Base-by-base conservation (phyloP, 2,888 invertebrate genomes). In the Hesperia comma region DNA sequence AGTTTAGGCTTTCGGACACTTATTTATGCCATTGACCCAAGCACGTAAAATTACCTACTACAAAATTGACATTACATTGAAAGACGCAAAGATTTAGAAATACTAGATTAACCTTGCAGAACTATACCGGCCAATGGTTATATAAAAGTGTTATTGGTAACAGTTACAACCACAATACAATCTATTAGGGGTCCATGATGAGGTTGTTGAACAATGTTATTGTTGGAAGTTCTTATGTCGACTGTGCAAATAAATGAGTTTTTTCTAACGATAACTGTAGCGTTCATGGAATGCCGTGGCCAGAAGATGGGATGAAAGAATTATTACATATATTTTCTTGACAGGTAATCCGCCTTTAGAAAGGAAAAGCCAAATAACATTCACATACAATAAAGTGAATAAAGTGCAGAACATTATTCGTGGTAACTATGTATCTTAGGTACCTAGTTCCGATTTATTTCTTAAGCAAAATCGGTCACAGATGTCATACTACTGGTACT, bases 21-120 rank as follows among this genome's bases (percentile, higher is more conserved):
- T n/a, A n/a, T n/a, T n/a, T 26, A 43, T 58, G 58, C 15, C 58
- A 58, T 58, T 58, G 58, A 58, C 58, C 58, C 19, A 43, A 56
- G 43, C 58, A 58, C 58, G 43, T 58, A 58, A 32, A 43, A 43
- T 58, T 58, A 43, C 43, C 57, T 41, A 26, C 41, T 43, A 17
- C 2, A 43, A 43, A 43, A 40, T 40, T 17, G 7, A 40, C 40
- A 40, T 40, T 56, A 19, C 8, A 56, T 21, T 57, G n/a, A 57
- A 57, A 43, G 8, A 41, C 41, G 14, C 12, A 21, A 17, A 15
- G 32, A 43, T 43, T 21, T 26, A n/a, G 57, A 41, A 41, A 57
- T 58, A 4, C 7, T 57, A 41, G 56, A 57, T 41, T 58, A 58
- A 57, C 14, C 26, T 43, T 21, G 26, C 1, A 26, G 26, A 43